A percentile compares a stretch with the other conserved stretches of the same genome.
These are phyloP conservation scores for Euplexia lucipara DNA, from an alignment of 2,888 invertebrate genomes.

Conservation along the genomic window DNA sequence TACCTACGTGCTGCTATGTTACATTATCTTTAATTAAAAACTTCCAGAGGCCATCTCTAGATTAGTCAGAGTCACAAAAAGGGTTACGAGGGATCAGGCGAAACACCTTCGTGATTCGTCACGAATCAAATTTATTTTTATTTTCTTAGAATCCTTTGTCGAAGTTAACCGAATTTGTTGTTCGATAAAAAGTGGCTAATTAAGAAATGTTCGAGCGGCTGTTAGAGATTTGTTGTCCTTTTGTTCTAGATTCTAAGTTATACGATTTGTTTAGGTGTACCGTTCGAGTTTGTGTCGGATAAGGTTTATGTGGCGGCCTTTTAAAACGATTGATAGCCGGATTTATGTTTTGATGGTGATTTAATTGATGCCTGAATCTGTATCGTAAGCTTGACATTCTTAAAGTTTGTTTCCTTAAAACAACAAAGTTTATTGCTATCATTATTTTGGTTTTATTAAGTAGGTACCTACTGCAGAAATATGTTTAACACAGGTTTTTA, in stretches of 20 bases:
- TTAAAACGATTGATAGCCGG: slow-evolving; percentile 54
- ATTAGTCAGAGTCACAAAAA: slow-evolving; percentile 89
- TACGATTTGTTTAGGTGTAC: slow-evolving; percentile 75
- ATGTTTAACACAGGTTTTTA: no score
- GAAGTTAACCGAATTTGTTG: slow-evolving; percentile 89
- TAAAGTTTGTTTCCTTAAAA: slow-evolving; percentile 19
- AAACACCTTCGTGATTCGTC: slow-evolving; percentile 90
- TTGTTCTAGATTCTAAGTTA: slow-evolving; percentile 76
- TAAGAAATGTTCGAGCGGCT: slow-evolving; percentile 88
- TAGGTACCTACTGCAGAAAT: no score
- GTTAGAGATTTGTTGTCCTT: slow-evolving; percentile 82
- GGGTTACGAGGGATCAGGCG: slow-evolving; percentile 85
- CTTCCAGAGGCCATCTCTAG: slow-evolving; percentile 85
- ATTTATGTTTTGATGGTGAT: slow-evolving; percentile 39
- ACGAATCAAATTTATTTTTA: slow-evolving; percentile 89
- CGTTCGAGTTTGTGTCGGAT: slow-evolving; percentile 70
- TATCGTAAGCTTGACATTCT: slow-evolving; percentile 30
- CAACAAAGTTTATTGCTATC: not conserved
- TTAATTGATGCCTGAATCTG: slow-evolving; percentile 43
- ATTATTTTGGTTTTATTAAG: slow-evolving; percentile 20
- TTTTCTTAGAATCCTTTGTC: slow-evolving; percentile 88
- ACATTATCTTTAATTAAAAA: slow-evolving; percentile 90
- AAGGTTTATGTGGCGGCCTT: slow-evolving; percentile 57
- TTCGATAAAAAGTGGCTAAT: slow-evolving; percentile 88
- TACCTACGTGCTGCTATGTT: slow-evolving; percentile 89